Conservation (phyloP, 64 coral and sea anemone genomes). For the Hydrozoanthus tunicans region DNA sequence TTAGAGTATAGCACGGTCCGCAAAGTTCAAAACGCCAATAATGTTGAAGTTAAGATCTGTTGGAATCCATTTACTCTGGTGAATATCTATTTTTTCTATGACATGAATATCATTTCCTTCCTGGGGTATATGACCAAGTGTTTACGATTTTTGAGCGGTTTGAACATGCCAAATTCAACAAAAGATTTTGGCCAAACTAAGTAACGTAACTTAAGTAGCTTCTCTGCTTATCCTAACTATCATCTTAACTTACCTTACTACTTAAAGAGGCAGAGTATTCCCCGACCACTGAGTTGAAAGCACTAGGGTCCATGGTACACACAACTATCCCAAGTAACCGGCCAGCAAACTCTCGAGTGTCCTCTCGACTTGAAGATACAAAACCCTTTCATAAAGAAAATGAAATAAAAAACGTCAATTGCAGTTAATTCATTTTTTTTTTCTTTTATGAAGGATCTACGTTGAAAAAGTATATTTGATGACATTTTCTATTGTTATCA, state of each 20-base stretch:
- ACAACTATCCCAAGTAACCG: conserved; percentile 76
- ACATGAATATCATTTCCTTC: too few relatives aligned
- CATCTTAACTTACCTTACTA: background rate
- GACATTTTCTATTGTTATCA: background rate
- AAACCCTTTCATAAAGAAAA: conserved; percentile 64
- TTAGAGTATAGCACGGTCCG: too few relatives aligned
- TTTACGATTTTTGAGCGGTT: too few relatives aligned
- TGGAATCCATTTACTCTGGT: too few relatives aligned
- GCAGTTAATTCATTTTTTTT: background rate
- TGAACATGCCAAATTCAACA: too few relatives aligned
- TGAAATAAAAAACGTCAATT: background rate
- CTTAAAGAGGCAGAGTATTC: conserved; percentile 29
- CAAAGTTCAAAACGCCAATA: too few relatives aligned
- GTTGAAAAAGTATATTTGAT: background rate
- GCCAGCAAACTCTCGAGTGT: conserved; percentile 83
- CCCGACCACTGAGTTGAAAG: conserved; percentile 21
- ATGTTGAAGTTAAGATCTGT: too few relatives aligned
- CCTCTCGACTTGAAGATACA: conserved; percentile 76
- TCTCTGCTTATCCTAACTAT: background rate
- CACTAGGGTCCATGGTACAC: conserved; percentile 58
- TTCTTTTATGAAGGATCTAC: background rate
- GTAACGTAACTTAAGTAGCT: too few relatives aligned
- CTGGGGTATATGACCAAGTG: too few relatives aligned
- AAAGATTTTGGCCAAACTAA: too few relatives aligned
- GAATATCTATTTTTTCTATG: too few relatives aligned